A percentile compares a stretch with the other conserved stretches of the same genome.
Evolutionary conservation across 2,888 invertebrate genomes (phyloP).

Genomic region (Myathropa florea): DNA sequence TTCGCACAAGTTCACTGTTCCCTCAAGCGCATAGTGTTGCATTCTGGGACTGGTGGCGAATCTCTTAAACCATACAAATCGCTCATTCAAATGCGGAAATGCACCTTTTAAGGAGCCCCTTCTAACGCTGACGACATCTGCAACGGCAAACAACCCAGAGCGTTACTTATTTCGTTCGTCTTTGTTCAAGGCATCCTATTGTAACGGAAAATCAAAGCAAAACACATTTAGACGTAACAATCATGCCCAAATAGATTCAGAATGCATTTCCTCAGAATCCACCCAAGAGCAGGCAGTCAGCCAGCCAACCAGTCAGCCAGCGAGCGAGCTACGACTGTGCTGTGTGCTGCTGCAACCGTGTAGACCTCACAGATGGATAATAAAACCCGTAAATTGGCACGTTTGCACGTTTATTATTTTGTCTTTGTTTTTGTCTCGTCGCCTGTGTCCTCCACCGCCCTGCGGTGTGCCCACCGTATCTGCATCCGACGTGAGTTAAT

Average conservation of each 20-base stretch:
- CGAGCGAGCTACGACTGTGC: not conserved
- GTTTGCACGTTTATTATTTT: conserved; percentile 62
- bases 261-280: conserved; percentile 56
- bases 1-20: conserved; percentile 39
- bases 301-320: not conserved
- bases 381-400: conserved; percentile 69
- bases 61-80: not conserved
- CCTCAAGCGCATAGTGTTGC: not conserved
- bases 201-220: conserved; percentile 8
- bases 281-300: not conserved
- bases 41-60: not conserved
- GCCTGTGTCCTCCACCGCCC: conserved; percentile 10
- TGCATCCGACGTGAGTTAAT: conserved; percentile 22
- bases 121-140: not conserved
- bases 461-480: conserved; percentile 36
- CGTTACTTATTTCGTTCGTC: conserved; percentile 10
- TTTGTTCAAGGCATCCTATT: conserved; percentile 37
- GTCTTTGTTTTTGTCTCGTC: not conserved
- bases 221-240: conserved; percentile 57
- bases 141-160: not conserved
- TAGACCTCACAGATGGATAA: conserved; percentile 32
- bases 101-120: conserved; percentile 22
- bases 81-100: conserved; percentile 56
- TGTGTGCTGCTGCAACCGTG: conserved; percentile 10
- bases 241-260: conserved; percentile 38